phyloP scores from a whole-genome alignment of 2,797 vertebrate species.

The Lophius americanus region DNA sequence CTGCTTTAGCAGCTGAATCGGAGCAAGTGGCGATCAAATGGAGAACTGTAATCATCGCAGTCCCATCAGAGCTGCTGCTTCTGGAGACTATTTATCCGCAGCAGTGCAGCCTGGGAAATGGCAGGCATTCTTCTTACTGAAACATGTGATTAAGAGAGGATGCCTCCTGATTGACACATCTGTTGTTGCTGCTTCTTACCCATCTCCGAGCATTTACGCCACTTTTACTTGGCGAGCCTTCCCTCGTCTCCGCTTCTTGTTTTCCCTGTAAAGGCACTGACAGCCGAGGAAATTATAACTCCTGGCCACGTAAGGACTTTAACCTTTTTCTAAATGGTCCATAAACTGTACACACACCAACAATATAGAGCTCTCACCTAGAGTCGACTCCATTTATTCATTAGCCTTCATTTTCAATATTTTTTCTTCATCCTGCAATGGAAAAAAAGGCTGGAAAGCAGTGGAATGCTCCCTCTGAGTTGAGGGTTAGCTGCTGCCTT shows the following conservation, averaged over 20 bases:
- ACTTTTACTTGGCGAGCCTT: conserved; percentile 29
- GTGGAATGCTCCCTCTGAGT: no score
- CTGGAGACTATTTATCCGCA: conserved; percentile 29
- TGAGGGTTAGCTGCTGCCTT: no score
- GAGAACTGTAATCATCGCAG: conserved; percentile 33
- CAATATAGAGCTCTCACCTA: not conserved
- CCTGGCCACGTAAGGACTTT: conserved; percentile 31
- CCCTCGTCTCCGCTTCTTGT: not conserved
- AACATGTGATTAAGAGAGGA: conserved; percentile 49
- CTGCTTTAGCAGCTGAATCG: conserved; percentile 22
- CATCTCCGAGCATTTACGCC: conserved; percentile 32
- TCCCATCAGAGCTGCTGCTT: conserved; percentile 27
- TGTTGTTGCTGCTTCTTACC: conserved; percentile 23
- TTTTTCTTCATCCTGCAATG: no score
- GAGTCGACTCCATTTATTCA: not conserved
- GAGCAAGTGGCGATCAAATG: conserved; percentile 29
- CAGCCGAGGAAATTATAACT: conserved; percentile 33
- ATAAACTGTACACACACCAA: not conserved
- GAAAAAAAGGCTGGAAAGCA: no score
- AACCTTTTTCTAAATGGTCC: conserved; percentile 7
- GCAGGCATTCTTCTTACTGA: conserved; percentile 33
- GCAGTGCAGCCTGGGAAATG: conserved; percentile 39
- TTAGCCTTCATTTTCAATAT: no score
- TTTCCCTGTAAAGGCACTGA: conserved; percentile 17
- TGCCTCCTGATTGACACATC: conserved; percentile 27